These are phyloP conservation scores for Malurus cyaneus DNA, from an alignment of 2,113 vertebrate species.

Conservation along the genomic window DNA sequence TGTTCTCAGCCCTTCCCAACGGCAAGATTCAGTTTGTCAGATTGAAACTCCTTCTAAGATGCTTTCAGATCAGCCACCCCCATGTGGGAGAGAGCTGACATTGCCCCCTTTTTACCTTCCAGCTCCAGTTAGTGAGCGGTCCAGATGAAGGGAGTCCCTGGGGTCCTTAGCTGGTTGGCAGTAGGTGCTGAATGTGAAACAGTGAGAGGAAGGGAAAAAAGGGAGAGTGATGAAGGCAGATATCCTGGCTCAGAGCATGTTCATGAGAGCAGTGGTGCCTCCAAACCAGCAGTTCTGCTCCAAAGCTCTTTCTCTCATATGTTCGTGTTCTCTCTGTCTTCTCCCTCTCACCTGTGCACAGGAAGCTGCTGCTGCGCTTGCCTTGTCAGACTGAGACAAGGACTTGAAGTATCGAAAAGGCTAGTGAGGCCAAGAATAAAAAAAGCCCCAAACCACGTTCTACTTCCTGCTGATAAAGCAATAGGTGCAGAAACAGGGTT, in stretches of 20 bases:
- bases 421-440: slow-evolving; percentile 58
- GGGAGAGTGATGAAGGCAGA: not conserved
- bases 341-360: slow-evolving; percentile 59
- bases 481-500: slow-evolving; percentile 27
- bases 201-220: not conserved
- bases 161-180: not conserved
- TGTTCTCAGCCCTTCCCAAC: not conserved
- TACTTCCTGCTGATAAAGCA: slow-evolving; percentile 64
- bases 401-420: slow-evolving; percentile 39
- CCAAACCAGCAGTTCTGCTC: not conserved
- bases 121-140: not conserved
- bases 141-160: not conserved
- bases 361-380: slow-evolving; percentile 50
- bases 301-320: not conserved
- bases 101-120: slow-evolving; percentile 48
- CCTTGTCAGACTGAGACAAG: slow-evolving; percentile 63
- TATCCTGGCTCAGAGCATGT: not conserved
- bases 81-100: not conserved
- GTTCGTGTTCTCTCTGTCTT: not conserved
- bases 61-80: slow-evolving; percentile 23
- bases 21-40: not conserved
- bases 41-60: slow-evolving; percentile 48
- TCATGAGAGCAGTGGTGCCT: not conserved
- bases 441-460: slow-evolving; percentile 66
- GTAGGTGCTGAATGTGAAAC: not conserved